These are phyloP conservation scores for Monoplex corrugatus DNA, from an alignment of 2,888 invertebrate genomes.

Conservation along the genomic window DNA sequence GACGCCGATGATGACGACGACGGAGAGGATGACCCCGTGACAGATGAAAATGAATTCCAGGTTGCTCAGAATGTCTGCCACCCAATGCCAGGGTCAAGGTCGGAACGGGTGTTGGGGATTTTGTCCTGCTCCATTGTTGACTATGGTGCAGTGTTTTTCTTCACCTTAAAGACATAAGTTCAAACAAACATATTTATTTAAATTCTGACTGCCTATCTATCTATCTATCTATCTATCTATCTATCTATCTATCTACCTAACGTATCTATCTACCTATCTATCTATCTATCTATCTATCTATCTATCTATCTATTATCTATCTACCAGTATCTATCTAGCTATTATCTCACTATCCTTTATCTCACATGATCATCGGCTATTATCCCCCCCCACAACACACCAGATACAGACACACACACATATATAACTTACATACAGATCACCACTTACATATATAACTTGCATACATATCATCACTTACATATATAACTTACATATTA, in stretches of 20 bases:
- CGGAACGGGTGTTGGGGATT: neutral
- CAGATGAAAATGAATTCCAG: slow-evolving; percentile 43
- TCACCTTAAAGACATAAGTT: neutral
- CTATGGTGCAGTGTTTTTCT: neutral
- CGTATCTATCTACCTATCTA: neutral
- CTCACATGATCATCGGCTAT: too few species aligned
- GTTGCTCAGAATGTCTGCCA: slow-evolving; percentile 30
- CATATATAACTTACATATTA: too few species aligned
- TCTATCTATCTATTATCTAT: neutral
- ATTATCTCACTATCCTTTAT: too few species aligned
- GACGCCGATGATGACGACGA: slow-evolving; percentile 38
- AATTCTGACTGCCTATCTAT: neutral
- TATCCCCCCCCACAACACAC: too few species aligned
- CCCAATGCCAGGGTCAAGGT: slow-evolving; percentile 14
- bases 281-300: neutral
- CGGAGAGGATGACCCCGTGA: slow-evolving; percentile 39
- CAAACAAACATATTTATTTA: neutral
- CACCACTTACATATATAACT: too few species aligned
- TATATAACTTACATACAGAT: too few species aligned
- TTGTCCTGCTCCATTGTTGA: neutral
- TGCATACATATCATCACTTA: too few species aligned
- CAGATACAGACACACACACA: too few species aligned
- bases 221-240: neutral
- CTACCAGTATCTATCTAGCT: too few species aligned
- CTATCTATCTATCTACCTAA: too few species aligned